Evolutionary conservation across 2,113 vertebrate genomes (phyloP), one percentile per base, ranked within the genome.

Genomic region (Caracal caracal): DNA sequence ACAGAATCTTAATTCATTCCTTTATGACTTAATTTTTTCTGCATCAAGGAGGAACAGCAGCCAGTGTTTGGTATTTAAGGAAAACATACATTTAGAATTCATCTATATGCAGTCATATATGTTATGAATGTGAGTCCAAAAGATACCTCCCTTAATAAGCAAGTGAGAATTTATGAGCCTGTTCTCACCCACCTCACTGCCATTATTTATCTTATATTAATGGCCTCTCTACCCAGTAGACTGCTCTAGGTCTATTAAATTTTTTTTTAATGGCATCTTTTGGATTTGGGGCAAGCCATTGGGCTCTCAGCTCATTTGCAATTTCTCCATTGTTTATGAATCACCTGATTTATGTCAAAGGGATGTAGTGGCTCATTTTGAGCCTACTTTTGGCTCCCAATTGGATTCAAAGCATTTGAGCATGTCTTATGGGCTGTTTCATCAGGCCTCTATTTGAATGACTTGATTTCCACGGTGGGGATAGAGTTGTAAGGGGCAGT

Each of bases 101-200:
- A 90, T 81, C 79, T 76, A 22, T 84, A 83, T 80, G 65, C 73
- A 93, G 95, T 82, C 66, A 93, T n/a, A 79, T 78, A 78, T 47
- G 71, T 95, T 95, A 92, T 83, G 93, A 96, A 96, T 93, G 79
- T 47, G 66, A 91, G 28, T 47, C 40, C 56, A 63, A 94, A 91
- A 86, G 95, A 92, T 75, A 84, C 51, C 30, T 87, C 24, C 49
- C 28, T 88, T 94, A 97, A 95, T 91, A 94, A 97, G 93, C 81
- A 96, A 97, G 66, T 91, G 51, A 88, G 78, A 88, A 96, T 92
- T 96, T 95, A 96, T 91, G 81, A 91, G 68, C 85, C 93, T 73
- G 28, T 83, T 78, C 40, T 94, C 56, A 63, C n/a, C 35, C 47
- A 66, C 56, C 89, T 89, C 49, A 22, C 71, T 66, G 16, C 47